Evolutionary conservation across 2,113 vertebrate species (phyloP), one percentile per base, ranked within the genome.

Genomic region (Cottus gobio): DNA sequence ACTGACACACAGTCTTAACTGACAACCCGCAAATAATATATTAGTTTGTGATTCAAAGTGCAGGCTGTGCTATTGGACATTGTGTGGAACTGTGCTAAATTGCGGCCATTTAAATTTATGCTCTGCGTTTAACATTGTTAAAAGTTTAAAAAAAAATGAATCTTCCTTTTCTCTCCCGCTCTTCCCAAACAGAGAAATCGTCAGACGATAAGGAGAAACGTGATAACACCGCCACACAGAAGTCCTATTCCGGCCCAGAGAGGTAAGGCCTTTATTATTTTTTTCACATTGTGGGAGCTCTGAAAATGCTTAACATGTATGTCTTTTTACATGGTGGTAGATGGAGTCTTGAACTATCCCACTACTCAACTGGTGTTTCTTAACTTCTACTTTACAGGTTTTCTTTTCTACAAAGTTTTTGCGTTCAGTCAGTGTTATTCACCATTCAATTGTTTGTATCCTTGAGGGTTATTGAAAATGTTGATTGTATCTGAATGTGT

Each of bases 121-220:
- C 7, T 46, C 0, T 63, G 34, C 63, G 16, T 26, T 65, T 28
- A 56, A 28, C 15, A 6, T 67, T 37, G 4, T 44, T 4, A 52
- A n/a, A 46, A 37, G 2, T 7, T 5, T 12, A 31, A 68, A 50
- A 2, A 46, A 20, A 30, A 6, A 36, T 65, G 2, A 31, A 28
- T 65, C 6, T 13, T 16, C 8, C 2, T 48, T 62, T 71, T 83
- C 9, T 63, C 9, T 52, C 15, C 28, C 48, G 22, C 39, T 82
- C 28, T 80, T 79, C 37, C 50, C 13, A n/a, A 76, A 75, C 85
- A 95, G 95, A 93, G 63, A 92, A 87, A 80, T 70, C 86, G 6
- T 81, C 83, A 2, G 84, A 93, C 68, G 90, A 86, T 52, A 90
- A 70, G 5, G 80, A 91, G 56, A 90, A 70, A 42, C 71, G 63